Percentiles rank a stretch among this genome's conserved stretches.
phyloP scores from a whole-genome alignment of 2,113 vertebrate species.

The Mellivora capensis region DNA sequence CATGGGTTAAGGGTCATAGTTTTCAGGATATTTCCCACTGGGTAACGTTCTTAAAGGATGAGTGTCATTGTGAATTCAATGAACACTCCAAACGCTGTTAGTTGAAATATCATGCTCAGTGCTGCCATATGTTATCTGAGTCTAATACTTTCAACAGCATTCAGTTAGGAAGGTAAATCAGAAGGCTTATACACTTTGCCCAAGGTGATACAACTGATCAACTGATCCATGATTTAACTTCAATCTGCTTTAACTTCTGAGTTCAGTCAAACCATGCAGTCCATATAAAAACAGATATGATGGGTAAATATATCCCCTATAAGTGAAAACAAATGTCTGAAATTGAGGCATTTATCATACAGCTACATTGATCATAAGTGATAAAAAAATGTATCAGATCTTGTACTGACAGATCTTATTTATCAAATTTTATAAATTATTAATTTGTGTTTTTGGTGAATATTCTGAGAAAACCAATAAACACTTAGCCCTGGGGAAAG shows the following conservation, averaged over 20 bases:
- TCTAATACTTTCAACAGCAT: background rate
- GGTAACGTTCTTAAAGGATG: background rate
- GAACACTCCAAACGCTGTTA: background rate
- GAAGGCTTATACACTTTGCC: background rate
- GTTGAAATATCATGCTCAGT: background rate
- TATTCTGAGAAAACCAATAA: background rate
- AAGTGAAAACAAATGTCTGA: background rate
- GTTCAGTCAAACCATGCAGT: background rate
- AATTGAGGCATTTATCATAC: background rate
- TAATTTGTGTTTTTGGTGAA: background rate
- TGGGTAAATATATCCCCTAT: background rate
- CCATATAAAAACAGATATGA: background rate
- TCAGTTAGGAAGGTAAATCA: background rate
- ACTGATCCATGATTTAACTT: background rate
- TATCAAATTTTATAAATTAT: background rate
- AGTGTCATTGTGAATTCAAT: background rate
- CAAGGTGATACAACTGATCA: background rate
- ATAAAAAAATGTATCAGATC: background rate
- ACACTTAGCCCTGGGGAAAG: background rate
- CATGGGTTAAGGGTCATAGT: background rate
- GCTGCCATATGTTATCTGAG: background rate
- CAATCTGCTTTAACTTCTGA: background rate
- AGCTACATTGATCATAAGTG: background rate
- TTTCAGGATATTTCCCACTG: background rate
- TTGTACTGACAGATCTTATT: background rate